Percentiles rank a stretch among this genome's conserved stretches.
Conservation (phyloP, 2,797 vertebrate species). For the Triplophysa yarkandensis region DNA sequence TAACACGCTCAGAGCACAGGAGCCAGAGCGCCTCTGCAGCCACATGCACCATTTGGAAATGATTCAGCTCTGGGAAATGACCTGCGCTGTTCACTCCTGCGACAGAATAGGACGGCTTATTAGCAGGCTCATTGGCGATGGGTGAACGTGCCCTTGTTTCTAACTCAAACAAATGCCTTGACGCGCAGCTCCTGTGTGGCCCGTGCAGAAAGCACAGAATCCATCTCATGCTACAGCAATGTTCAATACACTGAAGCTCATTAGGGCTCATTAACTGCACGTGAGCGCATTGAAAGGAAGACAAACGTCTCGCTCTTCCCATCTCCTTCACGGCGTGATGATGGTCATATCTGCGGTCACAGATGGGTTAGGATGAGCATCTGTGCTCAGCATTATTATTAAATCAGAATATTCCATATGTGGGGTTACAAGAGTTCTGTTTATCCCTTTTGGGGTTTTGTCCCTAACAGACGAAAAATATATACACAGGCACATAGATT, state of each 20-base stretch:
- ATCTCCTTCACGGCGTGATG: conserved; percentile 30
- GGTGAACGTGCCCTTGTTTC: background rate
- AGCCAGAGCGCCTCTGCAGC: background rate
- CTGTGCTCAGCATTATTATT: background rate
- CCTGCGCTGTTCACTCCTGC: conserved; percentile 6
- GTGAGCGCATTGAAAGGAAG: conserved; percentile 15
- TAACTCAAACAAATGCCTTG: conserved; percentile 7
- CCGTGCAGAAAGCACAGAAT: background rate
- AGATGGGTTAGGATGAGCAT: conserved; percentile 1
- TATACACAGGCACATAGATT: no score
- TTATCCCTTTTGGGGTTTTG: background rate
- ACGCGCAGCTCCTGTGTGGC: background rate
- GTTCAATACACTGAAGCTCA: conserved; percentile 28
- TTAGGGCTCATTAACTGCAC: conserved; percentile 32
- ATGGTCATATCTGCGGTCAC: conserved; percentile 13
- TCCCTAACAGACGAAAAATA: background rate
- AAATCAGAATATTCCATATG: background rate
- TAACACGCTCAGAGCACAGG: conserved; percentile 22
- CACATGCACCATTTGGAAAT: conserved; percentile 1
- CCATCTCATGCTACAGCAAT: conserved; percentile 3
- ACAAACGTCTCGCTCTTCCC: conserved; percentile 22
- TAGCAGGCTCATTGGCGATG: background rate
- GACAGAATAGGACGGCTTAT: conserved; percentile 15
- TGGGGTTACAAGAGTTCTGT: background rate
- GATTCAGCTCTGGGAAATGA: conserved; percentile 24